Base-by-base conservation (phyloP, 1,140 invertebrate genomes). In the Subanguina moxae region DNA sequence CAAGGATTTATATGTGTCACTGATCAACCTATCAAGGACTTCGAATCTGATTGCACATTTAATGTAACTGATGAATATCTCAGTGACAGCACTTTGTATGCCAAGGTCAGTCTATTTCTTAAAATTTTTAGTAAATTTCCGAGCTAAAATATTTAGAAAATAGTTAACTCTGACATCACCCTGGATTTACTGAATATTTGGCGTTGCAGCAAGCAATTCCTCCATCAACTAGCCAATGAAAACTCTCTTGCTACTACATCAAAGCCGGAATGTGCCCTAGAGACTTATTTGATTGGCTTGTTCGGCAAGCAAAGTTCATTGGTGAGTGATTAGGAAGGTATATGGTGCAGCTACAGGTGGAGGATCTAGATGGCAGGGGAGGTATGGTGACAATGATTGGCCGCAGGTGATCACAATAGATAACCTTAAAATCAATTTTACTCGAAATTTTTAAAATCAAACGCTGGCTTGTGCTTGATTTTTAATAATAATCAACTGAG, bases 31-130 rank as follows among this genome's bases (percentile, higher is more conserved):
- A 52, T 52, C 48, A 19, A 5, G 15, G 23, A 25, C 8, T 52
- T 52, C 8, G 48, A 52, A 25, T 38, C 32, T 11, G 15, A 52
- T 5, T 5, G 17, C 23, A 52, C 3, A 52, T 52, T 15, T 52
- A 19, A 19, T 19, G 48, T 7, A 1, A 21, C 48, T 19, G n/a
- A 19, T 3, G 8, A 52, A 15, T 21, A 21, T 8, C 23, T 19
- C 3, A 52, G n/a, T 15, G 3, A 52, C n/a, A 52, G 3, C n/a
- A 52, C 3, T 52, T 52, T 52, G 48, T 52, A 52, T 52, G n/a
- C 48, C n/a, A 52, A 52, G 48, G 48, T 52, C 23, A 52, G 15
- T 3, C n/a, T 52, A 15, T 52, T 52, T n/a, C n/a, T 52, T 52
- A 52, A 15, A 7, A 15, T 15, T 52, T 52, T 8, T 52, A 8